These are phyloP conservation scores for Protaetia brevitarsis DNA, from an alignment of 1,140 invertebrate genomes.

Conservation along the genomic window DNA sequence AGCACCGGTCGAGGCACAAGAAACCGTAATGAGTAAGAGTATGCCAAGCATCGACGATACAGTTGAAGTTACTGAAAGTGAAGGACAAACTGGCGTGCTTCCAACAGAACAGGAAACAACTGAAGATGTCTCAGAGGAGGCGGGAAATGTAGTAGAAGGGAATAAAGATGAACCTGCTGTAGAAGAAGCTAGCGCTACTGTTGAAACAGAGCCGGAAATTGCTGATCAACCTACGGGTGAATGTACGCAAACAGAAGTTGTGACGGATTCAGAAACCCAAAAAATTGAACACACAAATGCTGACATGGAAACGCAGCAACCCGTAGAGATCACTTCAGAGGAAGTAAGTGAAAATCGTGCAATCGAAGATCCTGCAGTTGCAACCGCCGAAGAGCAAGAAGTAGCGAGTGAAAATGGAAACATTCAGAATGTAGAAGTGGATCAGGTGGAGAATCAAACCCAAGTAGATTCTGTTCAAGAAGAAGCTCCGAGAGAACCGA, in stretches of 20 bases:
- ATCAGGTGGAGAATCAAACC: no score
- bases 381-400: background rate
- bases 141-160: background rate
- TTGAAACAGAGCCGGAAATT: no score
- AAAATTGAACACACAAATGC: no score
- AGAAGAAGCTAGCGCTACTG: background rate
- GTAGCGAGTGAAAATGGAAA: background rate
- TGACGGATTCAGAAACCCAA: no score
- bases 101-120: background rate
- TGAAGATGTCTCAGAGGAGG: background rate
- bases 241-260: no score
- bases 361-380: background rate
- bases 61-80: background rate
- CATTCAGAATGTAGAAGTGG: background rate
- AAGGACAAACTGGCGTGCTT: background rate
- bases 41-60: background rate
- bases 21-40: background rate
- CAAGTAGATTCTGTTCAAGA: no score
- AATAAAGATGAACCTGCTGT: background rate
- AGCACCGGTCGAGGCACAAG: background rate
- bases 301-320: no score
- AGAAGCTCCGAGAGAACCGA: no score
- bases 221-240: no score
- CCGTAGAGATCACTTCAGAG: no score
- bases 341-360: no score